Evolutionary conservation across 2,888 invertebrate genomes (phyloP).

Genomic region (Hirtodrosophila cameraria): DNA sequence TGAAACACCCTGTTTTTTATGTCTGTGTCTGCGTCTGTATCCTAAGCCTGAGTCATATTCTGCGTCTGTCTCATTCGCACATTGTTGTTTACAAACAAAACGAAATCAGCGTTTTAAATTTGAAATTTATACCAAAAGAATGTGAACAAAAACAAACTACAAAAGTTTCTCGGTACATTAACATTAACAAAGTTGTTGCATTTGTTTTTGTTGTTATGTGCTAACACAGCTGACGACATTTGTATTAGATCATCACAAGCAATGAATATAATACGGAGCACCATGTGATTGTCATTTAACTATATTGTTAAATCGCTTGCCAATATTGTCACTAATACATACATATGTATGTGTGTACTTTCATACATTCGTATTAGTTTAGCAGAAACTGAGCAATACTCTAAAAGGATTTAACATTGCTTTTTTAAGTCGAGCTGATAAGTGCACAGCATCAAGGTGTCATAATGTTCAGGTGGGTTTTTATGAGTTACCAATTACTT

Average conservation of each 20-base stretch:
- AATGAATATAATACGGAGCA: constrained; percentile 1
- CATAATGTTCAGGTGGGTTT: no score
- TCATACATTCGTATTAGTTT: constrained; percentile 12
- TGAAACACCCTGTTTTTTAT: constrained; percentile 35
- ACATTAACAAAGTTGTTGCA: no score
- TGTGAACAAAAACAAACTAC: neutral
- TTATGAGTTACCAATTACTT: no score
- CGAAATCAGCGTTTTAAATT: constrained; percentile 33
- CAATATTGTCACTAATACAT: constrained; percentile 2
- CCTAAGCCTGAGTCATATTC: constrained; percentile 40
- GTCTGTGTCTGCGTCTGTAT: constrained; percentile 10
- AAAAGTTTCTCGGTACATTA: neutral
- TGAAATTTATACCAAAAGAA: constrained; percentile 1
- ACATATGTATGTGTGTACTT: neutral
- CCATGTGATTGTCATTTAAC: constrained; percentile 2
- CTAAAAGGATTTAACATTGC: constrained; percentile 17
- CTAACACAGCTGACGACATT: constrained; percentile 4
- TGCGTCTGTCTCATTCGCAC: constrained; percentile 14
- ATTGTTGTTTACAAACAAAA: constrained; percentile 73
- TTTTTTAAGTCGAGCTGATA: constrained; percentile 25
- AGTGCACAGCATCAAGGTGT: neutral
- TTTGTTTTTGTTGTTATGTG: neutral
- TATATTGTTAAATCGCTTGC: constrained; percentile 18
- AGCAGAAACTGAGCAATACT: constrained; percentile 23
- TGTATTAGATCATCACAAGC: neutral